Base-by-base conservation (phyloP, 2,888 invertebrate genomes). In the Nomada goodeniana region DNA sequence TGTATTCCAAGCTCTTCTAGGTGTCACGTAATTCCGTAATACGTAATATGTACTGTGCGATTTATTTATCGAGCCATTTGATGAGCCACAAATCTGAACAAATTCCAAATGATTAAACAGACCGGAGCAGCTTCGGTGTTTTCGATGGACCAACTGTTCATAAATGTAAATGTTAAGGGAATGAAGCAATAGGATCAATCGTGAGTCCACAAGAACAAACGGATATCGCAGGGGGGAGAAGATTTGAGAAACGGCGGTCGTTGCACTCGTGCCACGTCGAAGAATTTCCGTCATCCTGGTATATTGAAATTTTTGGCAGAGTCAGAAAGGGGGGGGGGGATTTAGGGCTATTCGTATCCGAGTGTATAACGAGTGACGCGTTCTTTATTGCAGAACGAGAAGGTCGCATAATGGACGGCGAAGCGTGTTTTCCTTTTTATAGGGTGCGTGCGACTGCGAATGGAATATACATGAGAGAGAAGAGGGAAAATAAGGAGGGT, bases 391-490 rank as follows among this genome's bases (percentile, higher is more conserved):
- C 80, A 53, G 75, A 79, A 82, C 71, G 82, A 72, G 86, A 84
- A 83, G 85, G 83, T 85, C 86, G 82, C 87, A 87, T 82, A 79
- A 78, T 76, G 74, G 83, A 65, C 77, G 82, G 75, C 42, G 63
- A 55, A 29, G 82, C 74, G 60, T 89, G 88, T 90, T 91, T 91
- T 61, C 89, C 87, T 82, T 89, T 90, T 90, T 90, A 90, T 90
- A 80, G 89, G 86, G 90, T 89, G 89, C 88, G 90, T 87, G 89
- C 80, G 83, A 88, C 87, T 86, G 76, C 87, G 88, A 85, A 91
- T 91, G 88, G 91, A 92, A 93, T 92, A 93, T 91, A 91, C 89
- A 92, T 91, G 91, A 91, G 91, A 82, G 67, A 80, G 69, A 42
- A 23, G 26, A 52, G 20, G 11, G 50, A 80, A 69, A 29, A 15